Base-by-base conservation (phyloP, 2,113 vertebrate genomes). In the Egretta garzetta region DNA sequence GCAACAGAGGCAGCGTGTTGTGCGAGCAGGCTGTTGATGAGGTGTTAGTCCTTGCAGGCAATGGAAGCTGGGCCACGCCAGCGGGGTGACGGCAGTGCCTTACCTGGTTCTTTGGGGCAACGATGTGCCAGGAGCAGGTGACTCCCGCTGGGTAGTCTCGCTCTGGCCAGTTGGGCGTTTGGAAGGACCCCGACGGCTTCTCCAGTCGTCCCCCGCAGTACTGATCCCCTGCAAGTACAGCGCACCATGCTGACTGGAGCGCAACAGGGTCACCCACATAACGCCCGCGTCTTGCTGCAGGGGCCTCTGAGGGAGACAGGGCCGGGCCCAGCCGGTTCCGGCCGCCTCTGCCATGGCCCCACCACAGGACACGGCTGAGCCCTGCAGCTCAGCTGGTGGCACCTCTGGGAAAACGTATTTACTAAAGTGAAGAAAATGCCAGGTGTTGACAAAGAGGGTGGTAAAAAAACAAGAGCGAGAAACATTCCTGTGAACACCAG, bases 101-200 rank as follows among this genome's bases (percentile, higher is more conserved):
- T 87, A 99, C 99, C 99, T 99, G 99, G 97, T 99, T 99, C 97
- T 99, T 99, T 0, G 99, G 99, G 49, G 99, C 99, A 10, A 99
- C 95, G 50, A 99, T 99, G 96, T 99, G 99, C 99, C 99, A 99
- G 62, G 99, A 98, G 67, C 99, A 99, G 68, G 99, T 99, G 92
- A 99, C 99, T 23, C 99, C 99, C 2, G 99, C 99, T 12, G 99
- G 99, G 90, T 99, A 99, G 97, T 99, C 99, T 75, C 99, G 98
- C 62, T 99, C 99, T 0, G 99, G 99, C 99, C 99, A 99, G 98
- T 99, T 99, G 60, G 99, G 99, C 0, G 99, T 99, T 97, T 99
- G 99, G 93, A 99, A 99, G 81, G 98, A 98, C 41, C 99, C 99
- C 0, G 98, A 97, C 1, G 99, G 98, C 93, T 99, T 99, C 81